Conservation (phyloP, 2,113 vertebrate genomes). For the Carassius auratus region DNA sequence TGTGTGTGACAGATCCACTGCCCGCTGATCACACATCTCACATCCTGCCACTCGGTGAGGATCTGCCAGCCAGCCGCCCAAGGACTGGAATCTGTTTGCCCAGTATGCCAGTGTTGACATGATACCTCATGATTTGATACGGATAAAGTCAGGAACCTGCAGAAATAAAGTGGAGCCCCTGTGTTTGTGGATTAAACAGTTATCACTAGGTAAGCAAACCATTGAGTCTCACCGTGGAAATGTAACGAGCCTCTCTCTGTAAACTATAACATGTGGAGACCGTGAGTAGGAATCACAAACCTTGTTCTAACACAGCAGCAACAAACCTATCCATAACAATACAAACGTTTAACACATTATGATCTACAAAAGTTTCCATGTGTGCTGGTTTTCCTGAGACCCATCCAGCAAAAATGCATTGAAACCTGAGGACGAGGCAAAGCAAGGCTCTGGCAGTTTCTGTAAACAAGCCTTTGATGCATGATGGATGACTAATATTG, state of each 20-base stretch:
- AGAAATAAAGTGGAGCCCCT: slow-evolving; percentile 15
- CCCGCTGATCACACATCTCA: slow-evolving; percentile 27
- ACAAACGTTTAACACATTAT: neutral
- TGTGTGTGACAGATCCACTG: slow-evolving; percentile 15
- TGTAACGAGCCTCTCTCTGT: slow-evolving; percentile 4
- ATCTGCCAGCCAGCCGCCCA: neutral
- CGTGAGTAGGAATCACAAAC: neutral
- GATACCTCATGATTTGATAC: neutral
- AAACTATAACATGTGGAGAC: neutral
- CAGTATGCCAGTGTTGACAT: slow-evolving; percentile 19
- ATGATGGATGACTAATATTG: slow-evolving; percentile 69
- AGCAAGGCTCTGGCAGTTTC: slow-evolving; percentile 47
- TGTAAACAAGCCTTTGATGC: slow-evolving; percentile 62
- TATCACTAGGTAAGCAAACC: slow-evolving; percentile 19
- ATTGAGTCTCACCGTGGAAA: slow-evolving; percentile 13
- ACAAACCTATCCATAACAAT: neutral
- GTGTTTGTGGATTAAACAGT: slow-evolving; percentile 29
- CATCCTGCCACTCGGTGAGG: slow-evolving; percentile 9
- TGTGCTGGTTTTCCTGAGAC: neutral
- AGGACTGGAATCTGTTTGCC: slow-evolving; percentile 20
- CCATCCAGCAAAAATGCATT: neutral
- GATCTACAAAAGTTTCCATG: neutral
- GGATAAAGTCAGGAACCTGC: slow-evolving; percentile 12
- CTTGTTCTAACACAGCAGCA: neutral
- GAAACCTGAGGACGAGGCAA: slow-evolving; percentile 55